Evolutionary conservation across 1,140 invertebrate species (phyloP).

Genomic region (Ceratina calcarata): DNA sequence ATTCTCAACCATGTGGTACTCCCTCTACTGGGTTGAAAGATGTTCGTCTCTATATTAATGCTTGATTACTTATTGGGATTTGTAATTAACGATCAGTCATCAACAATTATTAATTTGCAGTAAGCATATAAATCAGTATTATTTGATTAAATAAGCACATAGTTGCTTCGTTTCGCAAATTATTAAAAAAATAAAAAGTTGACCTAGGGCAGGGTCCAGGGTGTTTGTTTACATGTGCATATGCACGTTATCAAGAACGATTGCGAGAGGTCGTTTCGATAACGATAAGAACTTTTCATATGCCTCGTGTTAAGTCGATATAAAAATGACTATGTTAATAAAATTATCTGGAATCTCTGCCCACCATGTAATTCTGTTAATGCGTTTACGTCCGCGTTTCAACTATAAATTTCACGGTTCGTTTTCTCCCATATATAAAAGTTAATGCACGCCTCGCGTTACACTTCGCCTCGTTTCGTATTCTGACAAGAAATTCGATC

Average conservation of each 20-base stretch:
- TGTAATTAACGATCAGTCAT: not conserved
- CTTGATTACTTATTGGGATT: too few relatives aligned
- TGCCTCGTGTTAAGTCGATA: not conserved
- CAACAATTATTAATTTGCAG: not conserved
- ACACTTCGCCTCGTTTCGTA: not conserved
- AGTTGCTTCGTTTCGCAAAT: not conserved
- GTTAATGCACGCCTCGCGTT: conserved; percentile 3
- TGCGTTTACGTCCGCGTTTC: conserved; percentile 27
- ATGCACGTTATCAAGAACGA: not conserved
- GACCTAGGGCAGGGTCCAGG: conserved; percentile 21
- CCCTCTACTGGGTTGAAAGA: not conserved
- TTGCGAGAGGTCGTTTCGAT: conserved; percentile 11
- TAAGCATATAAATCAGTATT: too few relatives aligned
- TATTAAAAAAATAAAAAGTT: conserved; percentile 14
- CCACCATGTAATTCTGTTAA: conserved; percentile 34
- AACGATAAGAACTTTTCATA: not conserved
- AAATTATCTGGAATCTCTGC: not conserved
- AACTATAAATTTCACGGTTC: conserved; percentile 37
- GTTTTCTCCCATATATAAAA: not conserved
- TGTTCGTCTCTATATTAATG: too few relatives aligned
- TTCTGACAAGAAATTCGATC: not conserved
- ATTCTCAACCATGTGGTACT: not conserved
- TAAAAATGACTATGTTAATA: not conserved
- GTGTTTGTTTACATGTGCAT: not conserved
- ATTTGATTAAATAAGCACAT: not conserved